Conservation (phyloP, 2,888 invertebrate species). For the Scrobipalpa costella region DNA sequence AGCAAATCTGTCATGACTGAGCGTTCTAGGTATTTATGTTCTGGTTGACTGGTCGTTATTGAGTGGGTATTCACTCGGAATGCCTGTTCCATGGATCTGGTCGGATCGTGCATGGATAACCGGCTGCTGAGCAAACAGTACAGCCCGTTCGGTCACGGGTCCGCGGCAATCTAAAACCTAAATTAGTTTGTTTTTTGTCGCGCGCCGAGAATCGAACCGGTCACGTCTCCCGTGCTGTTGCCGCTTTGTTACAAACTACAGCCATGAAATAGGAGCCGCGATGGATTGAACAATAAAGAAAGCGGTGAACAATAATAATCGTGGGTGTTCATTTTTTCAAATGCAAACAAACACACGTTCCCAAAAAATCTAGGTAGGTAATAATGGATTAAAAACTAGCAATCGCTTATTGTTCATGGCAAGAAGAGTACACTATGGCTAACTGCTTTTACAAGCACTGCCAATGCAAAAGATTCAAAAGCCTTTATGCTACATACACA, state of each 20-base stretch:
- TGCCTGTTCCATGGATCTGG: slow-evolving; percentile 43
- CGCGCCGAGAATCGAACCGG: slow-evolving; percentile 47
- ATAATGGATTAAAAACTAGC: too few relatives aligned
- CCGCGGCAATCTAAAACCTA: slow-evolving; percentile 66
- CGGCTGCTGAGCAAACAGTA: slow-evolving; percentile 68
- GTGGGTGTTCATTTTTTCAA: too few relatives aligned
- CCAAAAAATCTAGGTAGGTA: too few relatives aligned
- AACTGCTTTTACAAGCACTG: too few relatives aligned
- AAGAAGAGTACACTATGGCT: too few relatives aligned
- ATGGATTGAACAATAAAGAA: slow-evolving; percentile 7
- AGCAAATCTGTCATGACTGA: slow-evolving; percentile 25
- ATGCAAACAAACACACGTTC: too few relatives aligned
- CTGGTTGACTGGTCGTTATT: background rate
- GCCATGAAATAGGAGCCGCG: slow-evolving; percentile 30
- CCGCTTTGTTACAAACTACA: slow-evolving; percentile 31
- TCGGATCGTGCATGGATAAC: slow-evolving; percentile 75
- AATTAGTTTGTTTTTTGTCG: slow-evolving; percentile 76
- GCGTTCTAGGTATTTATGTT: slow-evolving; percentile 27
- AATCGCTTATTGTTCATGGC: too few relatives aligned
- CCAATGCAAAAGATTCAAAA: too few relatives aligned
- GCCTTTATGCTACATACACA: background rate
- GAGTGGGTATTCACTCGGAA: slow-evolving; percentile 11
- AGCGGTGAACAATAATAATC: background rate
- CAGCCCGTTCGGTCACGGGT: slow-evolving; percentile 64
- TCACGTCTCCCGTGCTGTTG: slow-evolving; percentile 50